phyloP scores from a whole-genome alignment of 1,140 invertebrate species.

The Ruditapes philippinarum region DNA sequence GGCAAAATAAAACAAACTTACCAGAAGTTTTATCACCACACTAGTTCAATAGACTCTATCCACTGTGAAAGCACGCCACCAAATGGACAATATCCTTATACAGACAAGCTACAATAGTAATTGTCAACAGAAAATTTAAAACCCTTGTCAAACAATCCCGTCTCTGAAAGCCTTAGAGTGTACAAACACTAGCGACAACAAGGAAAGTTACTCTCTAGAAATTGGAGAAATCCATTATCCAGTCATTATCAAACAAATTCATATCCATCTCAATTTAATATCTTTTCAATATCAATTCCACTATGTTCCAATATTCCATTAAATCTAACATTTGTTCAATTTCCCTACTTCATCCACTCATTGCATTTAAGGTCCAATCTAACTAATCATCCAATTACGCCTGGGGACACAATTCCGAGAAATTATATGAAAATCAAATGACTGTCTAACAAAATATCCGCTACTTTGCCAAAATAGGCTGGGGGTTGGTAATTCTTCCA shows the following conservation, averaged over 20 bases:
- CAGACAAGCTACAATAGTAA: not conserved
- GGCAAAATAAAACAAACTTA: no score
- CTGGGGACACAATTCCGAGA: conserved; percentile 57
- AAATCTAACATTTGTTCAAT: conserved; percentile 68
- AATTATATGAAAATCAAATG: conserved; percentile 69
- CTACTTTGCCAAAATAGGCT: conserved; percentile 47
- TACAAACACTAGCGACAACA: conserved; percentile 22
- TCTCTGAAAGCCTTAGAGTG: conserved; percentile 29
- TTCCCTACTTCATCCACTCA: conserved; percentile 50
- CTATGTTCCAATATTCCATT: conserved; percentile 64
- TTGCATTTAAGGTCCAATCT: conserved; percentile 53
- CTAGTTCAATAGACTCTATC: conserved; percentile 1
- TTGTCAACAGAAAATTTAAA: conserved; percentile 40
- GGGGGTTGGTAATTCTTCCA: not conserved
- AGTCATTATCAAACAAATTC: conserved; percentile 19
- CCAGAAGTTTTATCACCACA: no score
- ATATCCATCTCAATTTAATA: conserved; percentile 63
- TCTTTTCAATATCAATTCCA: conserved; percentile 66
- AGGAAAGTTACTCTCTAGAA: conserved; percentile 53
- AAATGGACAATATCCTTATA: not conserved
- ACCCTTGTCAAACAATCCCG: conserved; percentile 22
- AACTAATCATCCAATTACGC: conserved; percentile 66
- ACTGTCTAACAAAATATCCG: conserved; percentile 56
- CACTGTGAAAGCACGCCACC: not conserved
- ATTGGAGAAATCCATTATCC: conserved; percentile 61